Evolutionary conservation across 2,888 invertebrate species (phyloP).

Genomic region (Muschampia plurimacula): DNA sequence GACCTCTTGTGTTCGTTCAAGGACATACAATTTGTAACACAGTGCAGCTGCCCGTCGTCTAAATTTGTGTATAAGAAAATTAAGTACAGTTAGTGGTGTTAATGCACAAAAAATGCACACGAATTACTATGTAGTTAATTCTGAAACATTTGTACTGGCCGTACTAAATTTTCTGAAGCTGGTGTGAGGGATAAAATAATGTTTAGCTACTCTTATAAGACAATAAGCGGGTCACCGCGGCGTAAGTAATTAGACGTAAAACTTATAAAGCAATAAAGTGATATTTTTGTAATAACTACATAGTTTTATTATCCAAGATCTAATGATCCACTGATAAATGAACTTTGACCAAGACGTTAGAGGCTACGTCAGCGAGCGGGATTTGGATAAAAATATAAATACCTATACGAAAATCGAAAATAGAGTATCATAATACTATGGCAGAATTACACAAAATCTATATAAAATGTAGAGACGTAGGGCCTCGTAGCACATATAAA

Average conservation of each 20-base stretch:
- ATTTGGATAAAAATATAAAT: no score
- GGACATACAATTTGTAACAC: no score
- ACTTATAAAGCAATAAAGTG: constrained; percentile 51
- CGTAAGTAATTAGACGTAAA: constrained; percentile 32
- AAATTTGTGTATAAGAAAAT: neutral
- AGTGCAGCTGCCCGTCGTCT: neutral
- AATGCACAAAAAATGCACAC: neutral
- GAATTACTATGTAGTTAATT: neutral
- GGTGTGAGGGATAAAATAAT: neutral
- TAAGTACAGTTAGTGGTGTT: neutral
- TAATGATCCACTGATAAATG: neutral
- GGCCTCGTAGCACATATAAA: no score
- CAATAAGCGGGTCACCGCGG: constrained; percentile 26
- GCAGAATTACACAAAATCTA: no score
- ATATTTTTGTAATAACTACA: constrained; percentile 49
- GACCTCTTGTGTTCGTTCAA: neutral
- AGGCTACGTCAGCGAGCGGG: no score
- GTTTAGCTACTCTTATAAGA: constrained; percentile 6
- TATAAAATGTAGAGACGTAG: no score
- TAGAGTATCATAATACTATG: no score
- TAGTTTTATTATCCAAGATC: neutral
- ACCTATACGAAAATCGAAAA: no score
- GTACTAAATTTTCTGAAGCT: constrained; percentile 12
- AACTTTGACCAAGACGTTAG: neutral
- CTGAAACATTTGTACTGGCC: neutral